phyloP scores from a whole-genome alignment of 1,140 invertebrate genomes.

The Halyomorpha halys region DNA sequence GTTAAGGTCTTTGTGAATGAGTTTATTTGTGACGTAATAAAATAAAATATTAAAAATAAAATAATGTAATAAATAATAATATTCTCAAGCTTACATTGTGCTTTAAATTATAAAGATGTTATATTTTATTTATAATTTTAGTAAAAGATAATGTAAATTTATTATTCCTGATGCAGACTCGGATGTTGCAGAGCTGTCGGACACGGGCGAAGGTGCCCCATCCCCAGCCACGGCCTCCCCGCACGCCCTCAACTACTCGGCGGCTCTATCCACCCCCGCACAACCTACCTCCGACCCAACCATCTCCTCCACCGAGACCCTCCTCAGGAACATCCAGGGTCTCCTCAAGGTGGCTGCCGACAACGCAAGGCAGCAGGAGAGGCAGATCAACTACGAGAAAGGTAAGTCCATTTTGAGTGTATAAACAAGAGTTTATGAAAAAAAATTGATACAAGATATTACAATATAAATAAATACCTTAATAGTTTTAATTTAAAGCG shows the following conservation, averaged over 20 bases:
- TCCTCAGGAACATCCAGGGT: slow-evolving; percentile 88
- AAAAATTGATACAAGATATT: too few relatives aligned
- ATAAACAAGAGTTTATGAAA: neutral
- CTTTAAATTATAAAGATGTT: too few relatives aligned
- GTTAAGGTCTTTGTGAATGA: too few relatives aligned
- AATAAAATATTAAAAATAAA: too few relatives aligned
- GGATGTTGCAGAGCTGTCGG: slow-evolving; percentile 48
- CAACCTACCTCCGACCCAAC: slow-evolving; percentile 42
- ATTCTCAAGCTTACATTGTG: too few relatives aligned
- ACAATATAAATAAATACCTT: too few relatives aligned
- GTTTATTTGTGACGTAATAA: too few relatives aligned
- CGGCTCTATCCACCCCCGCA: slow-evolving; percentile 39
- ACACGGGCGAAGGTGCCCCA: slow-evolving; percentile 45
- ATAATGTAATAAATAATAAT: too few relatives aligned
- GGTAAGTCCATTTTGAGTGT: slow-evolving; percentile 47
- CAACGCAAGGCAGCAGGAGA: slow-evolving; percentile 87
- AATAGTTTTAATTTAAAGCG: too few relatives aligned
- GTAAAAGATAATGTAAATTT: too few relatives aligned
- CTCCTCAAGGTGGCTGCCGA: slow-evolving; percentile 89
- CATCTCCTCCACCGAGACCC: slow-evolving; percentile 77
- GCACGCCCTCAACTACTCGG: slow-evolving; percentile 61
- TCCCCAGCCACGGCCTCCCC: slow-evolving; percentile 48
- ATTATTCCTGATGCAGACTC: neutral
- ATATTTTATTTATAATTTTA: too few relatives aligned
- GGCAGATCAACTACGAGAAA: slow-evolving; percentile 93